Conservation (phyloP, 2,888 invertebrate genomes). For the Pterobdella sp. region DNA sequence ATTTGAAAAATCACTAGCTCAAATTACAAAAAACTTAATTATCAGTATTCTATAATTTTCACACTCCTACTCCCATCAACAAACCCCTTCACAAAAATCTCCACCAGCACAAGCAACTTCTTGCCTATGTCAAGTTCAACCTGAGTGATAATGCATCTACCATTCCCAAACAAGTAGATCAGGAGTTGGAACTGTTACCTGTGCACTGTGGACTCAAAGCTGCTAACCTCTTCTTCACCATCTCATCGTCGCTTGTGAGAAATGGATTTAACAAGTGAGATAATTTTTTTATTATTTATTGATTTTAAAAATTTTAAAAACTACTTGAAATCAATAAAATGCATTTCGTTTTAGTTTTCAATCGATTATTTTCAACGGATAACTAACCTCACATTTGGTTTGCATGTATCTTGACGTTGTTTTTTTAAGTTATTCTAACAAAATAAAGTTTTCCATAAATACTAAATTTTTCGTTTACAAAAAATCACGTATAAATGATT, state of each 20-base stretch:
- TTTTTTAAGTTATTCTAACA: neutral
- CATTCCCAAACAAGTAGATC: slow-evolving; percentile 73
- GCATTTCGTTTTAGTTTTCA: no score
- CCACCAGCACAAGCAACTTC: no score
- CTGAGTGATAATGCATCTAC: slow-evolving; percentile 80
- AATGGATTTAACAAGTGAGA: slow-evolving; percentile 95
- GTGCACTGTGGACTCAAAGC: slow-evolving; percentile 71
- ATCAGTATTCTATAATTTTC: no score
- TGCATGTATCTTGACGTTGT: neutral
- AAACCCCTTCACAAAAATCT: no score
- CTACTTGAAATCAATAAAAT: no score
- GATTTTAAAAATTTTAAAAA: neutral
- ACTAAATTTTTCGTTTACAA: neutral
- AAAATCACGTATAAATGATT: no score
- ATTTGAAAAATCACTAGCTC: no score
- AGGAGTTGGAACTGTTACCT: slow-evolving; percentile 71
- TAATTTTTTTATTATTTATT: neutral
- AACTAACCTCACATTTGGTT: no score
- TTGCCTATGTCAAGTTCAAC: no score
- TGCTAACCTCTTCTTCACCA: slow-evolving; percentile 75
- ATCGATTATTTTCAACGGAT: no score
- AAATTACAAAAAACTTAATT: no score
- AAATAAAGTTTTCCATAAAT: neutral
- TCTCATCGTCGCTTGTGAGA: slow-evolving; percentile 80
- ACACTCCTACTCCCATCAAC: no score